Evolutionary conservation across 2,888 invertebrate genomes (phyloP), one percentile per base, ranked within the genome.

Genomic region (Odontothrips loti): DNA sequence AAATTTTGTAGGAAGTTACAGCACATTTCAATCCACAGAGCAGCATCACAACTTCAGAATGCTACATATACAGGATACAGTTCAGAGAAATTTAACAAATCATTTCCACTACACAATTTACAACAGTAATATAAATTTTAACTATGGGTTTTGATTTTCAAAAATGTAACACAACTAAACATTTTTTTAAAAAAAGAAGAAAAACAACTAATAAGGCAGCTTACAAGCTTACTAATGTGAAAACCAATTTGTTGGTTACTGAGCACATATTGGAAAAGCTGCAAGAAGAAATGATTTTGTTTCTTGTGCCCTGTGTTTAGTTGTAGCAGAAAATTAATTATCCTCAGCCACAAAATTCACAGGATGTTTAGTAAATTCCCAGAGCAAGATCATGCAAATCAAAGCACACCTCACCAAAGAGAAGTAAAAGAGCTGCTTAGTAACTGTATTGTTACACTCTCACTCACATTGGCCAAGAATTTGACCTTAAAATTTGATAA

Each of bases 1-100:
- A 80, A 80, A 83, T 58, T 58, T 51, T 58, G 20, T n/a, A 58
- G 17, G 6, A 6, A 58, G 17, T 58, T 12, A 58, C 58, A 43
- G 34, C 34, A 43, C 34, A 43, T 43, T 43, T 43, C 34, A 43
- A 43, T 43, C 34, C 6, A 43, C 34, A 43, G 34, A 43, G 34
- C 34, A 43, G 34, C 34, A 43, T 43, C 34, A 43, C 2, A 6
- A 6, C 34, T 43, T 43, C 6, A 43, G 34, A 10, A 58, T n/a
- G 58, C 58, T n/a, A 20, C 10, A 58, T 58, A 1, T 58, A n/a
- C n/a, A 15, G 51, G 20, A 58, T 15, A 43, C 34, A 43, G 17
- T 58, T 20, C 58, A 58, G 15, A 6, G 10, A 4, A 58, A 58
- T n/a, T 58, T n/a, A 58, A 2, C 20, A 58, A 17, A 58, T 4